Evolutionary conservation across 2,113 vertebrate species (phyloP).

Genomic region (Hepsetus odoe): DNA sequence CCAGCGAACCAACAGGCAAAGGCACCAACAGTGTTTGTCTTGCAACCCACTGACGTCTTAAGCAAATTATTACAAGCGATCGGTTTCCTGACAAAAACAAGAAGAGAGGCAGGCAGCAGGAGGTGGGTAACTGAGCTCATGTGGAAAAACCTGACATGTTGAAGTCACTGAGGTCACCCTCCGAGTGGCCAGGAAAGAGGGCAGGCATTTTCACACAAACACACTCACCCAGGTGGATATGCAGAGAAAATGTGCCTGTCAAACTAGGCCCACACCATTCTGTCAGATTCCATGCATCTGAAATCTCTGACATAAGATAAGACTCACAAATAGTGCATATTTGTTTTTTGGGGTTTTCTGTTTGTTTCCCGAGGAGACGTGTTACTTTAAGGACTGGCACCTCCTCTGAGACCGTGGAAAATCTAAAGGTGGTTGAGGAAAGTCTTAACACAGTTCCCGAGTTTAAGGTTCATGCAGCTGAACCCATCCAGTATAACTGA

Average conservation of each 20-base stretch:
- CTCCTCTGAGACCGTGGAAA: neutral
- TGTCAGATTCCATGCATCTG: conserved; percentile 32
- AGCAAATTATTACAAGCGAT: conserved; percentile 2
- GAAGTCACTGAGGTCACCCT: conserved; percentile 22
- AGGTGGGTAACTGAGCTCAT: conserved; percentile 16
- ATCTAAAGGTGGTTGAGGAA: neutral
- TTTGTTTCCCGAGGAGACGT: too few species aligned
- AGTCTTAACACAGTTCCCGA: neutral
- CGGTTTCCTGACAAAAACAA: neutral
- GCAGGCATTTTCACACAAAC: neutral
- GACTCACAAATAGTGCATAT: neutral
- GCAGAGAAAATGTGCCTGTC: neutral
- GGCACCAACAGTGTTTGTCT: neutral
- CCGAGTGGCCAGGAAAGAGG: neutral
- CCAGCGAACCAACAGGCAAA: neutral
- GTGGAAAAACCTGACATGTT: conserved; percentile 17
- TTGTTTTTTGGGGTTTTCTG: too few species aligned
- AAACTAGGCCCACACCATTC: conserved; percentile 8
- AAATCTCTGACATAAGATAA: neutral
- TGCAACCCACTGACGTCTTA: conserved; percentile 16
- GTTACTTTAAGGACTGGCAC: neutral
- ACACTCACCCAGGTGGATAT: neutral
- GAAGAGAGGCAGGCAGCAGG: neutral
- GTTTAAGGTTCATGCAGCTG: neutral
- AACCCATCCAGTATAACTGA: neutral